Base-by-base conservation (phyloP, 2,888 invertebrate species). In the Sarcophaga variegata region DNA sequence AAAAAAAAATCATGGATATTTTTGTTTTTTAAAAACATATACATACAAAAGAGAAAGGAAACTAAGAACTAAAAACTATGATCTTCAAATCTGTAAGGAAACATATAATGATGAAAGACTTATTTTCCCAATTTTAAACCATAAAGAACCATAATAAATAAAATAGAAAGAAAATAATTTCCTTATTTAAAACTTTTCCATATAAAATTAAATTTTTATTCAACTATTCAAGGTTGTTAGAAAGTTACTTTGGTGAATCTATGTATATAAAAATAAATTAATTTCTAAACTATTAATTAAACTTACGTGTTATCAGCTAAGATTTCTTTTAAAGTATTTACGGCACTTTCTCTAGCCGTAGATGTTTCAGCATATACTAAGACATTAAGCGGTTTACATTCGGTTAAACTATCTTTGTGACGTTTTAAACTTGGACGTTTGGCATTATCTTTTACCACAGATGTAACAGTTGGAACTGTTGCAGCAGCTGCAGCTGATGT, bases 291-390 rank as follows among this genome's bases (percentile, higher is more conserved):
- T 70, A 62, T 45, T 59, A 4, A 79, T 20, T 20, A 62, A 70
- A 86, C 93, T 91, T 94, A 96, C 96, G 95, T 96, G 91, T 97
- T 95, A 90, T 94, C 95, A 92, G 96, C 96, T 85, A 97, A 93
- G 81, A 96, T 95, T 89, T 95, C 94, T 85, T 95, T 94, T 71
- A 97, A 94, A 37, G 96, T 96, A 45, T 94, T 94, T 91, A 96
- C 96, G 78, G 97, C 96, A 92, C 96, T 96, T 89, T 97, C 96
- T 89, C 96, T 95, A 69, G 96, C 96, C 45, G 95, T 95, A 82
- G 95, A 92, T 92, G 96, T 97, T 92, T 97, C 97, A 3, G 97
- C 96, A 93, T 96, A 97, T 89, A 97, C 96, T 85, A 97, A 94
- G 90, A 97, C 95, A 94, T 97, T 97, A 4, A 97, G 96, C 70